These are phyloP conservation scores for Microcebus griseorufus DNA, from an alignment of 2,113 vertebrate genomes.

Conservation along the genomic window DNA sequence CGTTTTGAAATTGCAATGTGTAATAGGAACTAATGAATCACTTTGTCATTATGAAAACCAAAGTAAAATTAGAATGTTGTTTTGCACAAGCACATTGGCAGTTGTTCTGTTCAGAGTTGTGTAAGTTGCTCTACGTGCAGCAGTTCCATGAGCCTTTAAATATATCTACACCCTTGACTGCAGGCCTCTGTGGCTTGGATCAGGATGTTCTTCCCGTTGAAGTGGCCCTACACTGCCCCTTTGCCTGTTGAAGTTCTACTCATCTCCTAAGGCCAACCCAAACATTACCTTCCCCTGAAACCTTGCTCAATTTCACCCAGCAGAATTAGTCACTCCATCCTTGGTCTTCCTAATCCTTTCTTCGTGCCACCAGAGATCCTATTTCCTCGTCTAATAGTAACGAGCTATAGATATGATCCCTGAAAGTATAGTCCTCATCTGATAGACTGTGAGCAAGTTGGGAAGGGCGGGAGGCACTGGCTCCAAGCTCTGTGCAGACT, in stretches of 20 bases:
- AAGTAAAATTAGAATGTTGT: conserved; percentile 72
- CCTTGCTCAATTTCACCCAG: conserved; percentile 19
- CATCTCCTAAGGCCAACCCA: conserved; percentile 47
- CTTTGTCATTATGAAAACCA: conserved; percentile 63
- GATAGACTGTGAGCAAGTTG: background rate
- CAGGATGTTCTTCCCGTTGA: conserved; percentile 12
- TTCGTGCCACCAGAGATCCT: background rate
- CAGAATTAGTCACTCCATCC: conserved; percentile 18
- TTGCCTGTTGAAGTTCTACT: background rate
- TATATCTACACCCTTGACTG: background rate
- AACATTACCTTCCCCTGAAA: conserved; percentile 45
- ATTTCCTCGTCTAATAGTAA: background rate
- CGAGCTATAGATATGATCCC: too few species aligned
- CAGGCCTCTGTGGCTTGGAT: conserved; percentile 53
- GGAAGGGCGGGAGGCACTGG: background rate
- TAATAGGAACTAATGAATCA: conserved; percentile 77
- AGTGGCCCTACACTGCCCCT: background rate
- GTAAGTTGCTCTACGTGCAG: conserved; percentile 49
- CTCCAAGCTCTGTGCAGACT: background rate
- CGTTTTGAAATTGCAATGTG: conserved; percentile 65
- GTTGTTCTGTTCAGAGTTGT: conserved; percentile 42
- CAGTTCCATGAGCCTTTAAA: conserved; percentile 18
- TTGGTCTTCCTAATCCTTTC: background rate
- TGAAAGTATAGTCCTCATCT: background rate
- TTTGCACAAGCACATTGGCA: conserved; percentile 59